A percentile compares a stretch with the other conserved stretches of the same genome.
Conservation (phyloP, 2,888 invertebrate genomes). For the Agrotis puta region DNA sequence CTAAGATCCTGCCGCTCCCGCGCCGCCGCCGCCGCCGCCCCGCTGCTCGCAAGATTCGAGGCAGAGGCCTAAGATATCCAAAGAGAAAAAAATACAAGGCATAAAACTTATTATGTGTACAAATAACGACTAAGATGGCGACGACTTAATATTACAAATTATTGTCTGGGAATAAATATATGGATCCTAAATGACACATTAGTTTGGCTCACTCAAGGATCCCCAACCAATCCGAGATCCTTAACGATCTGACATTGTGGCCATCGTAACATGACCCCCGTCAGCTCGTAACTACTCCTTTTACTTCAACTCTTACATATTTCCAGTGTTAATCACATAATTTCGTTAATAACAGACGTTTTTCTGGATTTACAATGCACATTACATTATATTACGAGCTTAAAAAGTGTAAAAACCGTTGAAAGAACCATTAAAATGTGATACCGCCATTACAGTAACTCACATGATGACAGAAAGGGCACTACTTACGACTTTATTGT, state of each 20-base stretch:
- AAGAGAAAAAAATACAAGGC: background rate
- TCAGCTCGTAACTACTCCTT: slow-evolving; percentile 59
- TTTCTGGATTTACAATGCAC: slow-evolving; percentile 61
- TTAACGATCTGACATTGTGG: slow-evolving; percentile 41
- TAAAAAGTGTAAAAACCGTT: slow-evolving; percentile 64
- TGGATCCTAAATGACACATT: slow-evolving; percentile 44
- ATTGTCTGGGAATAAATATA: slow-evolving; percentile 34
- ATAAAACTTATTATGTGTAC: slow-evolving; percentile 5
- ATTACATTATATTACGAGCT: slow-evolving; percentile 67
- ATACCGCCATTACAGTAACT: slow-evolving; percentile 57
- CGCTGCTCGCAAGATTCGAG: too few relatives aligned
- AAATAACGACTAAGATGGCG: background rate
- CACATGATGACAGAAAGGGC: slow-evolving; percentile 44
- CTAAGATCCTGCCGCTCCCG: too few relatives aligned
- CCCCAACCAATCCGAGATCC: slow-evolving; percentile 29
- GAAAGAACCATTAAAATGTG: slow-evolving; percentile 63
- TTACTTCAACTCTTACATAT: slow-evolving; percentile 58
- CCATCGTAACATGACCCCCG: slow-evolving; percentile 33
- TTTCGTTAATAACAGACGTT: slow-evolving; percentile 64
- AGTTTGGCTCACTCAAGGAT: slow-evolving; percentile 33
- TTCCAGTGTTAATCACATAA: slow-evolving; percentile 66
- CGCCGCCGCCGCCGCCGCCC: too few relatives aligned
- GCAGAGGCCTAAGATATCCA: too few relatives aligned
- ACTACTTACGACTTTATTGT: slow-evolving; percentile 57
- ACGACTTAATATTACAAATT: background rate